Percentiles rank a stretch among this genome's conserved stretches.
These are phyloP conservation scores for Pseudococcus longispinus DNA, from an alignment of 2,888 invertebrate species.

Conservation along the genomic window DNA sequence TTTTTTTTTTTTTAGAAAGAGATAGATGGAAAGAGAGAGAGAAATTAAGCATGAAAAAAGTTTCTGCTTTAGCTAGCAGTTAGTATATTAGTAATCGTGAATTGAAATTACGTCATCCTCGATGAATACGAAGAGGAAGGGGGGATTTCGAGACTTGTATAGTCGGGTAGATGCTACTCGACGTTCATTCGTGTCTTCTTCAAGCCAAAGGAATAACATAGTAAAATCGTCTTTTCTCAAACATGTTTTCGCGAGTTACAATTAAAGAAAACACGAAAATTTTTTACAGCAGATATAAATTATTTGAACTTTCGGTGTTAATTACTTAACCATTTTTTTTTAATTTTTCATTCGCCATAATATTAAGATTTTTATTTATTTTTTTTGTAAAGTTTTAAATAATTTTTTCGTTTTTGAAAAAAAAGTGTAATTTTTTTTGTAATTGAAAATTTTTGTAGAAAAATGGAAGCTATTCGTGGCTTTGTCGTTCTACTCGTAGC, in stretches of 20 bases:
- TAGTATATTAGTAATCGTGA: not conserved
- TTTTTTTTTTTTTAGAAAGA: not conserved
- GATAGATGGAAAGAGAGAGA: not conserved
- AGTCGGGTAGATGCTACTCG: not conserved
- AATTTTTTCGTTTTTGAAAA: conserved; percentile 12
- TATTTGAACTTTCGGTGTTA: conserved; percentile 43
- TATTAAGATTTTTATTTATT: conserved; percentile 7
- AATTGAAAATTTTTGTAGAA: conserved; percentile 10
- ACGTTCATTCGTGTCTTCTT: conserved; percentile 31
- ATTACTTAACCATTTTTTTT: conserved; percentile 41
- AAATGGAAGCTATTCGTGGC: conserved; percentile 29
- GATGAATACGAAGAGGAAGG: not conserved
- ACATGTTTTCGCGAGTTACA: conserved; percentile 52
- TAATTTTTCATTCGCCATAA: not conserved
- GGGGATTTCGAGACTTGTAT: conserved; percentile 26
- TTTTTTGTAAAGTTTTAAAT: not conserved
- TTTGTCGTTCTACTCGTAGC: conserved; percentile 10
- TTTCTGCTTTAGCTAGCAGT: not conserved
- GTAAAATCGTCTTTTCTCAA: conserved; percentile 46
- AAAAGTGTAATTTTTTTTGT: conserved; percentile 48
- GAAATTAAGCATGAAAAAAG: not conserved
- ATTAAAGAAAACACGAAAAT: conserved; percentile 48
- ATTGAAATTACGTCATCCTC: conserved; percentile 32
- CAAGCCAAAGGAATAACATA: conserved; percentile 26
- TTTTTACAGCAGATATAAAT: conserved; percentile 54